Conservation (phyloP, 2,113 vertebrate species). For the Prionailurus viverrinus region DNA sequence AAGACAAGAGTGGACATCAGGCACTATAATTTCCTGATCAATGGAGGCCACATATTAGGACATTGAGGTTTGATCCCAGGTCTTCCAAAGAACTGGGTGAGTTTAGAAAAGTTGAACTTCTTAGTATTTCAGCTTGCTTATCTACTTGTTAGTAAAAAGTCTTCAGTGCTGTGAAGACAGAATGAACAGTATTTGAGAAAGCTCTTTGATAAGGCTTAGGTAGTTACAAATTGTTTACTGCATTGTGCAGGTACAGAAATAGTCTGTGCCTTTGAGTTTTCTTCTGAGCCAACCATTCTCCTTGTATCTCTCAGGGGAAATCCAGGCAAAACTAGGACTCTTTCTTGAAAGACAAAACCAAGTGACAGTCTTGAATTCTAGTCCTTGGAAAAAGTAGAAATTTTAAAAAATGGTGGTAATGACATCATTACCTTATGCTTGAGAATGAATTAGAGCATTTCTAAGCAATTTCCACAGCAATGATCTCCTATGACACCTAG, state of each 20-base stretch:
- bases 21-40: background rate
- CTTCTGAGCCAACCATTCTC: background rate
- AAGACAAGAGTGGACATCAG: background rate
- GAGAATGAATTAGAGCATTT: background rate
- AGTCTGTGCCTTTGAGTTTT: background rate
- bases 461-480: background rate
- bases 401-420: background rate
- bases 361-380: background rate
- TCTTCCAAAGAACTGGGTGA: background rate
- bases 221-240: background rate
- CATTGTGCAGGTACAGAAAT: background rate
- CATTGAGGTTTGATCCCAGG: background rate
- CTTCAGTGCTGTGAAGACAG: background rate
- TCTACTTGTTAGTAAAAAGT: too few species aligned
- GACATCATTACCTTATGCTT: background rate
- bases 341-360: background rate
- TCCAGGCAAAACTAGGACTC: background rate
- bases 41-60: background rate
- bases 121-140: background rate
- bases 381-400: background rate
- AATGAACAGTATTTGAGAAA: constrained; percentile 6
- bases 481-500: background rate
- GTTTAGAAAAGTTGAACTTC: constrained; percentile 8
- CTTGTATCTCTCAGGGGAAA: background rate
- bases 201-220: background rate